These are phyloP conservation scores for Cataglyphis livida DNA, from an alignment of 2,888 invertebrate species.

Conservation along the genomic window DNA sequence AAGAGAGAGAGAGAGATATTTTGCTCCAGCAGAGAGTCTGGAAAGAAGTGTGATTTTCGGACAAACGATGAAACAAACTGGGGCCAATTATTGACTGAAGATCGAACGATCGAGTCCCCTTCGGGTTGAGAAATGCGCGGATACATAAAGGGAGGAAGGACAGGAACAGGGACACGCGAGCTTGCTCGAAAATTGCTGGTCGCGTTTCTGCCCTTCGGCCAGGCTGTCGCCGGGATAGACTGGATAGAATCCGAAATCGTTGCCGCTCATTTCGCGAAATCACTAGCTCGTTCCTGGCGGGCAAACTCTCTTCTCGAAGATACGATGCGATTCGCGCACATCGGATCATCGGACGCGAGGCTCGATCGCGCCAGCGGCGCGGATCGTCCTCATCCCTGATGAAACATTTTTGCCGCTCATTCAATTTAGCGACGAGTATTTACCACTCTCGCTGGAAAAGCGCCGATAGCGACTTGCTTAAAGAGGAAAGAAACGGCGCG, in stretches of 20 bases:
- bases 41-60: constrained; percentile 21
- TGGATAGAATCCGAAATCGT: constrained; percentile 28
- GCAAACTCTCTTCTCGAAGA: constrained; percentile 35
- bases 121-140: constrained; percentile 14
- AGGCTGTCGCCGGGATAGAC: constrained; percentile 3
- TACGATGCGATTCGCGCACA: constrained; percentile 32
- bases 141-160: constrained; percentile 11
- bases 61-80: neutral
- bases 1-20: neutral
- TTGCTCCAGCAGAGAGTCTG: no score
- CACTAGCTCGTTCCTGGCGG: constrained; percentile 26
- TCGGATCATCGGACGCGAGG: constrained; percentile 15
- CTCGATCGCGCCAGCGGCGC: constrained; percentile 29
- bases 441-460: constrained; percentile 31
- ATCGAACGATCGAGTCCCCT: neutral
- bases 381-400: constrained; percentile 32
- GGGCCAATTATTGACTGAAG: neutral
- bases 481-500: constrained; percentile 30
- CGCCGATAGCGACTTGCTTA: constrained; percentile 48
- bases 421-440: constrained; percentile 61
- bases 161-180: constrained; percentile 34
- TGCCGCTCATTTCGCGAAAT: constrained; percentile 41
- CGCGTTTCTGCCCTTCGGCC: constrained; percentile 22
- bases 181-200: constrained; percentile 43
- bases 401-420: constrained; percentile 45